Evolutionary conservation across 2,797 vertebrate species (phyloP).

Genomic region (Heteromormyrus szaboi): DNA sequence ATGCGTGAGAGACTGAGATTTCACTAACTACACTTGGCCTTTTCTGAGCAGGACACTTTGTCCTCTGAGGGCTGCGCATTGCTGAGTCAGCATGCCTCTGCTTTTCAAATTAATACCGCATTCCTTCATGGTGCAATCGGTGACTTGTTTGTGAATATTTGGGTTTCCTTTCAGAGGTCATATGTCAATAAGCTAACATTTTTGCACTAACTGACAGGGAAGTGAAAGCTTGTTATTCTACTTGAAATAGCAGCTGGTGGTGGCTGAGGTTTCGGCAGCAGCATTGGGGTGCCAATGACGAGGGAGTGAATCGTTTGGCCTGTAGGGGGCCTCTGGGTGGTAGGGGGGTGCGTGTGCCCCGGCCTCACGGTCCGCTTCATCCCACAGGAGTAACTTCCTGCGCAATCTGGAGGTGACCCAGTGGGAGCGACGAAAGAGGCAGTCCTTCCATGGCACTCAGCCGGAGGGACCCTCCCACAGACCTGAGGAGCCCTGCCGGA

Average conservation of each 20-base stretch:
- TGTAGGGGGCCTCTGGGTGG: neutral
- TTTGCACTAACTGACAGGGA: neutral
- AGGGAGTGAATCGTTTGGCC: neutral
- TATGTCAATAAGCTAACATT: neutral
- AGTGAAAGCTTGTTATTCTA: neutral
- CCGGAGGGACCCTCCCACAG: neutral
- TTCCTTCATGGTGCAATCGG: neutral
- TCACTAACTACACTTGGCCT: neutral
- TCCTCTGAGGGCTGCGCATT: neutral
- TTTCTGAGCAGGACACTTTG: neutral
- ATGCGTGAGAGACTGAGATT: neutral
- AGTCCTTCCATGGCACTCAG: slow-evolving; percentile 45
- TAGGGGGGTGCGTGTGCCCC: neutral
- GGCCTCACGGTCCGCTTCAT: neutral
- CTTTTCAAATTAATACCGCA: neutral
- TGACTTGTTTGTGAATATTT: neutral
- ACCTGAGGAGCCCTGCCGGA: slow-evolving; percentile 28
- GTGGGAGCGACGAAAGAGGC: slow-evolving; percentile 60
- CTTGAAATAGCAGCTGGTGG: neutral
- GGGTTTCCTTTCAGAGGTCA: neutral
- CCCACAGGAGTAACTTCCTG: slow-evolving; percentile 78
- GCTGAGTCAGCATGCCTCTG: neutral
- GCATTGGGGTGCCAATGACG: neutral
- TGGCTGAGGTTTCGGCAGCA: neutral
- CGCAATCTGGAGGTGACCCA: slow-evolving; percentile 76